phyloP scores from a whole-genome alignment of 2,797 vertebrate species.

The Picus viridis region DNA sequence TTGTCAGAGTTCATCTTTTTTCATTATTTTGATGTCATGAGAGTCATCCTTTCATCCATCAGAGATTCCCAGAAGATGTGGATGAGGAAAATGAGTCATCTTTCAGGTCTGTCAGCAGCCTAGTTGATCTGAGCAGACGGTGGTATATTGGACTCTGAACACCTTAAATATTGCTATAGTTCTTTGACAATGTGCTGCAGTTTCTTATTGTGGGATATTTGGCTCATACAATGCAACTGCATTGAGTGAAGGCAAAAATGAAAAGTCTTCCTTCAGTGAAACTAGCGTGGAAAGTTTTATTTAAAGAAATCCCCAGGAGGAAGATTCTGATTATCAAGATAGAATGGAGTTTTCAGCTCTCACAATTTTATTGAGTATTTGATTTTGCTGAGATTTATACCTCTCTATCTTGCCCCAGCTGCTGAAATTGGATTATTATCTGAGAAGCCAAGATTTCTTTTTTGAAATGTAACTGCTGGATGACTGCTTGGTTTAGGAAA shows the following conservation, averaged over 20 bases:
- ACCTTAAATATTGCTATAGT: not conserved
- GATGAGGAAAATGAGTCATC: not conserved
- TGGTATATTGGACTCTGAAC: not conserved
- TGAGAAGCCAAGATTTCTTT: not conserved
- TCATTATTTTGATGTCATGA: slow-evolving; percentile 15
- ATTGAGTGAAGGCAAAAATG: not conserved
- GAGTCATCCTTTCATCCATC: not conserved
- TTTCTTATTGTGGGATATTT: not conserved
- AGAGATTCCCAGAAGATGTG: not conserved
- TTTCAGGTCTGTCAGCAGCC: not conserved
- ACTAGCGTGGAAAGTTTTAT: not conserved
- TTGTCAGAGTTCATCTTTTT: not conserved
- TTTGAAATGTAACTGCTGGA: not conserved
- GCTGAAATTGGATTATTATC: slow-evolving; percentile 10
- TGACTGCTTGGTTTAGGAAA: not conserved
- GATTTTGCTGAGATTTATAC: slow-evolving; percentile 21
- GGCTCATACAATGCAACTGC: not conserved
- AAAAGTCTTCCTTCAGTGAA: not conserved
- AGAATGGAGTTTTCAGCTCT: not conserved
- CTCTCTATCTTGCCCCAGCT: not conserved
- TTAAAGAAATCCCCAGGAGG: not conserved
- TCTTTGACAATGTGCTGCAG: not conserved
- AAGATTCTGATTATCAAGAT: not conserved
- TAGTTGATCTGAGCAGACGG: not conserved
- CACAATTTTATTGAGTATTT: not conserved